Evolutionary conservation across 1,140 invertebrate genomes (phyloP).

Genomic region (Lanistes nyassanus): DNA sequence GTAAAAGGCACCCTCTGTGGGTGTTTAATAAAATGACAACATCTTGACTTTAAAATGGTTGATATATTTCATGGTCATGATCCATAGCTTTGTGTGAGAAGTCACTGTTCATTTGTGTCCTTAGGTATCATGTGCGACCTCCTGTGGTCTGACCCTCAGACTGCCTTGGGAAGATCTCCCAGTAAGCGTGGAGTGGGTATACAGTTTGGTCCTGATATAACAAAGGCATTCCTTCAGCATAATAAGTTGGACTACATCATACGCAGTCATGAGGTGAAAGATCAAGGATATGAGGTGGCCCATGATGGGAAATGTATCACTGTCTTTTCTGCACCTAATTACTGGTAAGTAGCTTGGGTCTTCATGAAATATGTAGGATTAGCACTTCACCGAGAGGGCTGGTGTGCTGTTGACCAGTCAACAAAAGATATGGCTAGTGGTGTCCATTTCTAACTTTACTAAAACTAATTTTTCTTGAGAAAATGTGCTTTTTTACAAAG

Average conservation of each 20-base stretch:
- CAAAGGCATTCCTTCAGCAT: slow-evolving; percentile 81
- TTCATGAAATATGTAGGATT: not conserved
- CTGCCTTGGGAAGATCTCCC: slow-evolving; percentile 82
- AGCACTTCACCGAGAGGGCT: no score
- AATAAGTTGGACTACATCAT: slow-evolving; percentile 95
- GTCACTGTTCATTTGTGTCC: slow-evolving; percentile 32
- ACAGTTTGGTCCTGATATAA: slow-evolving; percentile 99
- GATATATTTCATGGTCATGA: no score
- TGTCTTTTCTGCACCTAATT: slow-evolving; percentile 92
- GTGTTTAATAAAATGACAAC: no score
- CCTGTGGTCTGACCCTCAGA: slow-evolving; percentile 98
- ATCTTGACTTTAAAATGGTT: no score
- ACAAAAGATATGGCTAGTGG: no score
- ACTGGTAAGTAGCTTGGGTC: slow-evolving; percentile 79
- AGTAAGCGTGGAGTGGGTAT: slow-evolving; percentile 97
- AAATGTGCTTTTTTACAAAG: not conserved
- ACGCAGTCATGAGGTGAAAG: slow-evolving; percentile 98
- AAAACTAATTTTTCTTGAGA: not conserved
- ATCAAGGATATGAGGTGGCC: slow-evolving; percentile 92
- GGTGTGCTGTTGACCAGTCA: slow-evolving; percentile 13
- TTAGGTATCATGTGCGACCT: slow-evolving; percentile 95
- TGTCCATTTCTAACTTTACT: no score
- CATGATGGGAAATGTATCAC: slow-evolving; percentile 81
- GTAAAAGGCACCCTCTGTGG: no score
- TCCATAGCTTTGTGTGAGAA: not conserved